phyloP scores from a whole-genome alignment of 2,797 vertebrate genomes.

The Enteromius fasciolatus region DNA sequence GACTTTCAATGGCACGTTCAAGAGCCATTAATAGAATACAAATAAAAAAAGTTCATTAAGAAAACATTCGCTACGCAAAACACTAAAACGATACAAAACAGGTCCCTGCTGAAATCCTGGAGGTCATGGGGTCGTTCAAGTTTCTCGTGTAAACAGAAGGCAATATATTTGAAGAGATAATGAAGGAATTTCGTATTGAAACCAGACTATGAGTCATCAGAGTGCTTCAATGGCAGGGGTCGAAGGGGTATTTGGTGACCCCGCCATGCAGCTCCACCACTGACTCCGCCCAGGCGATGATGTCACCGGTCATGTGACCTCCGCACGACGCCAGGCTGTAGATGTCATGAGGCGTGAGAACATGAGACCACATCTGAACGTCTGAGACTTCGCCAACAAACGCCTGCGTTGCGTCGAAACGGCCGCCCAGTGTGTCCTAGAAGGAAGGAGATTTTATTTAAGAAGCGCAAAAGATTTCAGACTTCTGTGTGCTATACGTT shows the following conservation, averaged over 20 bases:
- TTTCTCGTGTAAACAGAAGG: constrained; percentile 64
- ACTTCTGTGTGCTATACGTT: background rate
- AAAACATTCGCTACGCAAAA: constrained; percentile 8
- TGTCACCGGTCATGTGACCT: constrained; percentile 76
- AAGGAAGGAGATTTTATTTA: background rate
- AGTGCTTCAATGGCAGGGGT: constrained; percentile 78
- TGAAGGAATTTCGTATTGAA: background rate
- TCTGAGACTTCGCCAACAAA: constrained; percentile 86
- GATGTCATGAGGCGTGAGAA: constrained; percentile 78
- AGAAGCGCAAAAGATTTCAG: background rate
- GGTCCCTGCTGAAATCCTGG: background rate
- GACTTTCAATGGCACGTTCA: constrained; percentile 7
- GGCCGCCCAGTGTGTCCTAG: constrained; percentile 85
- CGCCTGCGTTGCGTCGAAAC: constrained; percentile 85
- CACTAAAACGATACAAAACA: background rate
- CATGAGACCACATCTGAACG: constrained; percentile 84
- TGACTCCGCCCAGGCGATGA: constrained; percentile 80
- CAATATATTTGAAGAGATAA: constrained; percentile 56
- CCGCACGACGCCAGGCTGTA: constrained; percentile 79
- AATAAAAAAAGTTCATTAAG: constrained; percentile 17
- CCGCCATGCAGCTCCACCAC: constrained; percentile 83
- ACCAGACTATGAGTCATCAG: background rate
- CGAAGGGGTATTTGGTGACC: constrained; percentile 79
- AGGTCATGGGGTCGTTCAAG: constrained; percentile 1
- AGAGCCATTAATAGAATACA: constrained; percentile 3